Evolutionary conservation across 2,113 vertebrate species (phyloP).

Genomic region (Gavia stellata): DNA sequence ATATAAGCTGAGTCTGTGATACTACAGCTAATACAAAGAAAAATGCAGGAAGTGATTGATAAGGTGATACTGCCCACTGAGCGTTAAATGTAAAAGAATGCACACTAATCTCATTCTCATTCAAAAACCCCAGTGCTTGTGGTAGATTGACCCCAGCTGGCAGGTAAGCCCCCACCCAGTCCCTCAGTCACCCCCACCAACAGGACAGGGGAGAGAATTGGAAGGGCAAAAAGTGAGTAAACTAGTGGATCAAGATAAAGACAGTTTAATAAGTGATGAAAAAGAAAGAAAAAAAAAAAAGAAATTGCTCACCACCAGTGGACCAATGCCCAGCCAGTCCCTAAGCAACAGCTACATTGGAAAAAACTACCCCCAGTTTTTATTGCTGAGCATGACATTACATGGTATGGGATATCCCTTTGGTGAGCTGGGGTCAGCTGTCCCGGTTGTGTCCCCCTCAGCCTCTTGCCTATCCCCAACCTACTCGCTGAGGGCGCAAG

Average conservation of each 20-base stretch:
- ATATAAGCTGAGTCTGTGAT: neutral
- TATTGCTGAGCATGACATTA: neutral
- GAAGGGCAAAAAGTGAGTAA: neutral
- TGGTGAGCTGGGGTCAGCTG: neutral
- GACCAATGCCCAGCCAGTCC: neutral
- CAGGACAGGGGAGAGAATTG: accelerated
- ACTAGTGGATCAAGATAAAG: neutral
- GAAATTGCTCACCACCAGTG: accelerated
- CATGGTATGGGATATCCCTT: neutral
- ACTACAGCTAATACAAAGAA: neutral
- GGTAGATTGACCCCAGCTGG: neutral
- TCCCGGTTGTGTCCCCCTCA: neutral
- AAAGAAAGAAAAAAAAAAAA: neutral
- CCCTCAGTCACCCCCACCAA: too few species aligned
- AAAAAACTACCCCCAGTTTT: neutral
- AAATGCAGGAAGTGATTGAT: neutral
- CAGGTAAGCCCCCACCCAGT: neutral
- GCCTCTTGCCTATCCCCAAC: neutral
- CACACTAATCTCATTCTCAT: neutral
- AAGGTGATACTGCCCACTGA: neutral
- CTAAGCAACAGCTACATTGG: neutral
- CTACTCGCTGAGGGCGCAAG: neutral
- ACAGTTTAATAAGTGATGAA: neutral
- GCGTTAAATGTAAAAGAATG: neutral
- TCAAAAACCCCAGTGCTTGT: neutral